Evolutionary conservation across 2,797 vertebrate species (phyloP).

Genomic region (Bradypodion ventrale): DNA sequence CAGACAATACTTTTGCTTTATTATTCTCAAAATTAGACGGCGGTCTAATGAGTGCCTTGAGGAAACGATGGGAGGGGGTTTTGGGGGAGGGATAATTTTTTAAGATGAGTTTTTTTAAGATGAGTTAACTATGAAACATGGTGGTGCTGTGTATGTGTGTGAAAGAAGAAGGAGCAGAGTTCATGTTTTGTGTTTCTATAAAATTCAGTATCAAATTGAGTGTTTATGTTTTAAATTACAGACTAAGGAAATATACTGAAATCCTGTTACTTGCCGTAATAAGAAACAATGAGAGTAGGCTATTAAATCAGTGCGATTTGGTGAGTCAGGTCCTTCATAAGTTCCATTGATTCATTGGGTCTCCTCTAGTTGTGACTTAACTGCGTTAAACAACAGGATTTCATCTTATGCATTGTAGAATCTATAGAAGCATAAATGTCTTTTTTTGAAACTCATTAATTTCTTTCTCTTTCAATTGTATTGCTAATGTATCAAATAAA

Average conservation of each 20-base stretch:
- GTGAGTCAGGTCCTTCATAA: too few relatives aligned
- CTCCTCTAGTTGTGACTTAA: too few relatives aligned
- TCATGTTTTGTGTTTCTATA: not conserved
- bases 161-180: not conserved
- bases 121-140: too few relatives aligned
- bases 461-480: too few relatives aligned
- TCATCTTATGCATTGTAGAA: too few relatives aligned
- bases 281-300: too few relatives aligned
- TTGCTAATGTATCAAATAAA: too few relatives aligned
- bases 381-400: too few relatives aligned
- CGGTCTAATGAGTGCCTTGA: rapidly evolving
- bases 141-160: not conserved
- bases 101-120: not conserved
- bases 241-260: not conserved
- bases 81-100: not conserved
- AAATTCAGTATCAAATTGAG: not conserved
- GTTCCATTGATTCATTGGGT: too few relatives aligned
- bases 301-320: too few relatives aligned
- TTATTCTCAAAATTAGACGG: rapidly evolving
- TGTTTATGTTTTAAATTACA: not conserved
- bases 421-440: not conserved
- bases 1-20: rapidly evolving
- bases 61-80: not conserved
- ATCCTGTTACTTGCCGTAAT: too few relatives aligned
- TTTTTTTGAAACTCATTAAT: too few relatives aligned